Evolutionary conservation across 2,888 invertebrate genomes (phyloP).

Genomic region (Ophioninae sp.): DNA sequence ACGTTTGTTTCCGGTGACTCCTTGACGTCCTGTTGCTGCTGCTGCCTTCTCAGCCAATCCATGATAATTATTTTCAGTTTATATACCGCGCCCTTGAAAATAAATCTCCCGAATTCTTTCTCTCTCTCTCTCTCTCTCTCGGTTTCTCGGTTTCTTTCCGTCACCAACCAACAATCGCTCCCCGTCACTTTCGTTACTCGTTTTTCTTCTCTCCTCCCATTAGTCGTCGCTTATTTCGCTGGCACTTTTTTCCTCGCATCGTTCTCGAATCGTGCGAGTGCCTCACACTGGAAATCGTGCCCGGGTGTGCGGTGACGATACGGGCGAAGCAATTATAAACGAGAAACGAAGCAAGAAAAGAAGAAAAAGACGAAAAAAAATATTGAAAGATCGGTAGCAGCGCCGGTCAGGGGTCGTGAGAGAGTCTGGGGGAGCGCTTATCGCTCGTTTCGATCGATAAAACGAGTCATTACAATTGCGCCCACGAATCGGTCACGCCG

Average conservation of each 20-base stretch:
- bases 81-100: slow-evolving; percentile 8
- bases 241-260: slow-evolving; percentile 9
- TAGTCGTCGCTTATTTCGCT: slow-evolving; percentile 9
- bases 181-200: not conserved
- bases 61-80: slow-evolving; percentile 63
- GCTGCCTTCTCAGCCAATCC: slow-evolving; percentile 75
- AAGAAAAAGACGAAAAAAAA: slow-evolving; percentile 17
- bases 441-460: slow-evolving; percentile 59
- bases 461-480: slow-evolving; percentile 62
- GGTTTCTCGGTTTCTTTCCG: not conserved
- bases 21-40: slow-evolving; percentile 73
- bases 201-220: slow-evolving; percentile 4
- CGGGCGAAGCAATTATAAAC: slow-evolving; percentile 35
- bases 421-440: slow-evolving; percentile 55
- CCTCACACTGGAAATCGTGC: slow-evolving; percentile 26
- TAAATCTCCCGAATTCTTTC: slow-evolving; percentile 1
- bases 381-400: slow-evolving; percentile 45
- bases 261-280: slow-evolving; percentile 9
- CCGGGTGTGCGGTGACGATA: slow-evolving; percentile 16
- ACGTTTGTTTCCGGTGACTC: slow-evolving; percentile 71
- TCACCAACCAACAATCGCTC: not conserved
- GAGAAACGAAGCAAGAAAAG: not conserved
- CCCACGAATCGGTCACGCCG: slow-evolving; percentile 61
- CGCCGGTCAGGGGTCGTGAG: slow-evolving; percentile 50
- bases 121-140: not conserved